Evolutionary conservation across 1,140 invertebrate genomes (phyloP), one percentile per base, ranked within the genome.

Genomic region (Drosophila murphyi): DNA sequence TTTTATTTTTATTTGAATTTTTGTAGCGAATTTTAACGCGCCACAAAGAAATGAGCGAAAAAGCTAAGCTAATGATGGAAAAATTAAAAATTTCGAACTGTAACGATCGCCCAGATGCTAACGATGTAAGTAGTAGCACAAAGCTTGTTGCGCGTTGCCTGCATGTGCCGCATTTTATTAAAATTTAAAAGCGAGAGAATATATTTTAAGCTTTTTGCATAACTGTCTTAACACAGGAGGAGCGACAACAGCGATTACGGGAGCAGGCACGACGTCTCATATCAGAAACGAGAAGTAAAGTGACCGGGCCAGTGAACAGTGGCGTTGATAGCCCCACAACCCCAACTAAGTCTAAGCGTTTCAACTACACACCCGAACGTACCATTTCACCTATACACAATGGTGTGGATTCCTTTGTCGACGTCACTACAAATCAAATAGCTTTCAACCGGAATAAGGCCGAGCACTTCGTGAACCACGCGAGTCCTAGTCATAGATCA

Each of bases 251-350:
- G 67, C 95, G 96, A 74, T 92, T 99, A 52, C 93, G 96, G 31
- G 97, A 98, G 93, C 94, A 98, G 89, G 98, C 98, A 50, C 94
- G 97, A 75, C 95, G 96, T 86, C 93, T 99, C 45, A 98, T 99
- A 69, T 97, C 97, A 1, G 97, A 98, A 90, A 97, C 97, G 0
- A 94, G 97, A 83, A 94, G 92, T 2, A 92, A 91, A 94, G 93
- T 8, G 10, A 50, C 70, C 12, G 54, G 41, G 0, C 60, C 65
- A 2, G 65, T 65, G 8, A 59, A 57, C 50, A 69, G 76, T 6
- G 72, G 10, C 93, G 92, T 77, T 76, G 95, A 80, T 92, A 94
- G 82, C 67, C 91, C 85, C 10, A 92, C 91, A 41, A 82, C 82
- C 54, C 90, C 89, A 29, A 91, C 86, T 6, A 87, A 90, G 50